These are phyloP conservation scores for Manis javanica DNA, from an alignment of 2,797 vertebrate genomes.

Conservation along the genomic window DNA sequence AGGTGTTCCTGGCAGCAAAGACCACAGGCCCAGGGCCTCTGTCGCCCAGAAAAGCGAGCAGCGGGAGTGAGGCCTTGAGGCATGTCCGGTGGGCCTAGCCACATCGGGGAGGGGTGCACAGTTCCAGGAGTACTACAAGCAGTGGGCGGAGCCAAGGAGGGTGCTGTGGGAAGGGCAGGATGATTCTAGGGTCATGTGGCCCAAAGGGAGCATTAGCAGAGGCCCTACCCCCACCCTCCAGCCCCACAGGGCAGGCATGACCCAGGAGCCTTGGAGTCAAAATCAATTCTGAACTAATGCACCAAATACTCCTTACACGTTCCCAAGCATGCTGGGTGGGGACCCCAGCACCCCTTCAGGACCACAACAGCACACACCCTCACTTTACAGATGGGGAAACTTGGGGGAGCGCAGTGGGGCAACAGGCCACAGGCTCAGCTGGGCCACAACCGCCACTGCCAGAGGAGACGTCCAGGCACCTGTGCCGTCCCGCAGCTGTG, in stretches of 20 bases:
- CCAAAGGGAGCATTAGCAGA: neutral
- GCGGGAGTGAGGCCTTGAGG: too few relatives aligned
- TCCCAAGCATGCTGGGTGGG: neutral
- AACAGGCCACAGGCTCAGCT: rapidly evolving
- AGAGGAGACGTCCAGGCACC: neutral
- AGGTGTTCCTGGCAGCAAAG: neutral
- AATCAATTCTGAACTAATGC: neutral
- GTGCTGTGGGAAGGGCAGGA: too few relatives aligned
- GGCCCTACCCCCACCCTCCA: neutral
- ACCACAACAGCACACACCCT: neutral
- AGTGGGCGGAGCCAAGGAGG: rapidly evolving
- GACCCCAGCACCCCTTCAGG: neutral
- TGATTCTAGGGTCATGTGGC: neutral
- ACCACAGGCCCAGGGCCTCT: neutral
- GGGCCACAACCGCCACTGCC: too few relatives aligned
- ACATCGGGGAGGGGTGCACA: rapidly evolving
- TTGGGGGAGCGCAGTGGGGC: rapidly evolving
- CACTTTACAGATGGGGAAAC: neutral
- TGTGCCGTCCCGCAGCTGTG: rapidly evolving
- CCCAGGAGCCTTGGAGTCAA: neutral
- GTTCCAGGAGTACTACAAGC: neutral
- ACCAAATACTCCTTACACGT: neutral
- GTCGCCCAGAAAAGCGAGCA: too few relatives aligned
- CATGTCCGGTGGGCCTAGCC: neutral
- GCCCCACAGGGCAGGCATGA: neutral